A percentile compares a stretch with the other conserved stretches of the same genome.
phyloP scores from a whole-genome alignment of 2,888 invertebrate genomes.

The Linnaemya vulpina region DNA sequence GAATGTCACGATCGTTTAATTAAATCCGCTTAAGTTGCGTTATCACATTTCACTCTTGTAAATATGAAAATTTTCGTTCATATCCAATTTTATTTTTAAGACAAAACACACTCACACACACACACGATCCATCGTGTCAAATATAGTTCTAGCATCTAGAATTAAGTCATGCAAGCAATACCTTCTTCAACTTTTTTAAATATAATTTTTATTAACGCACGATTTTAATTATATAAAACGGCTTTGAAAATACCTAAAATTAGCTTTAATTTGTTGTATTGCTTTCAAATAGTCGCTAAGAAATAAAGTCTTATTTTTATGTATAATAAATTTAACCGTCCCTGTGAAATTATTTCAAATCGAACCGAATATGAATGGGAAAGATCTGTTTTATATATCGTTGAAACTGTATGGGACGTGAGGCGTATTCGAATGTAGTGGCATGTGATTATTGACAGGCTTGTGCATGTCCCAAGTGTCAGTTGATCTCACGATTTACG shows the following conservation, averaged over 20 bases:
- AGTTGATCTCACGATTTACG: too few relatives aligned
- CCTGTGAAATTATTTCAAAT: too few relatives aligned
- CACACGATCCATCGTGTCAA: background rate
- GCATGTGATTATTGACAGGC: too few relatives aligned
- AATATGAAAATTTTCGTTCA: constrained; percentile 3
- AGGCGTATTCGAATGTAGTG: too few relatives aligned
- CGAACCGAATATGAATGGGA: too few relatives aligned
- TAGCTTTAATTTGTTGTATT: constrained; percentile 39
- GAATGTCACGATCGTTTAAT: constrained; percentile 81
- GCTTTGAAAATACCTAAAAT: background rate
- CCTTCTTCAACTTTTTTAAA: background rate
- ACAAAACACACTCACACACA: background rate
- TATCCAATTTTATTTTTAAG: constrained; percentile 43
- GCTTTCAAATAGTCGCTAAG: constrained; percentile 4
- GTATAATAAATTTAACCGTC: too few relatives aligned
- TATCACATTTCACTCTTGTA: background rate
- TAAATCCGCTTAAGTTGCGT: constrained; percentile 79
- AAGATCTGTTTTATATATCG: too few relatives aligned
- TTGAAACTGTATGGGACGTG: too few relatives aligned
- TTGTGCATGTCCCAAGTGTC: too few relatives aligned
- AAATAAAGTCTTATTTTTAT: background rate
- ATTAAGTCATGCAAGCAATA: constrained; percentile 38
- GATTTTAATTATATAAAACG: background rate
- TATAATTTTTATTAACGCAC: background rate
- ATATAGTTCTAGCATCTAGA: constrained; percentile 72